These are phyloP conservation scores for Talpa occidentalis DNA, from an alignment of 2,113 vertebrate species.

Conservation along the genomic window DNA sequence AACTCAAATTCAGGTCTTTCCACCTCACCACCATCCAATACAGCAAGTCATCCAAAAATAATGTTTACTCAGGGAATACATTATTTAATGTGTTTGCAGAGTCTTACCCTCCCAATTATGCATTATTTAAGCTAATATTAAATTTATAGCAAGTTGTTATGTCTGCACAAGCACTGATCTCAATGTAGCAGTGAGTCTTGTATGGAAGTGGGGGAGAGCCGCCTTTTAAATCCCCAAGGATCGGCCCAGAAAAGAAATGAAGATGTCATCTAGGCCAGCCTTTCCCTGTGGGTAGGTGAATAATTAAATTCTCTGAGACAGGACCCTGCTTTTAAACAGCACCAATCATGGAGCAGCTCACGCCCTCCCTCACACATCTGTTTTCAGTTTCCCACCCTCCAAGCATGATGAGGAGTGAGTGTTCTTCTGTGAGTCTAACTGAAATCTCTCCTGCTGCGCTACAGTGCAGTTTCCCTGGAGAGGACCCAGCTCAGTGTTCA, in stretches of 20 bases:
- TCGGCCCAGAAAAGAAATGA: slow-evolving; percentile 23
- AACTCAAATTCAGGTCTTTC: not conserved
- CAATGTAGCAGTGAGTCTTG: not conserved
- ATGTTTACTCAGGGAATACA: slow-evolving; percentile 67
- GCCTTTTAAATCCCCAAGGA: slow-evolving; percentile 42
- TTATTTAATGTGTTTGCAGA: slow-evolving; percentile 74
- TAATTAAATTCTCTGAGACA: not conserved
- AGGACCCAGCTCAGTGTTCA: not conserved
- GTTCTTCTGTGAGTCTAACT: slow-evolving; percentile 47
- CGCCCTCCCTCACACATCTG: not conserved
- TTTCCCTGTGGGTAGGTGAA: not conserved
- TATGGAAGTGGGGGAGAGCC: not conserved
- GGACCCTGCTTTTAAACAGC: not conserved
- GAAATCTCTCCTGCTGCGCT: slow-evolving; percentile 51
- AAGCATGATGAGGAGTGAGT: not conserved
- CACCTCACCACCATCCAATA: slow-evolving; percentile 28
- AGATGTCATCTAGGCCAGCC: slow-evolving; percentile 30
- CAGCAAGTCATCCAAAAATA: slow-evolving; percentile 53
- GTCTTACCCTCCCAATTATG: slow-evolving; percentile 67
- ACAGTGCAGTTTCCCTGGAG: not conserved
- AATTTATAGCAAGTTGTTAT: slow-evolving; percentile 67
- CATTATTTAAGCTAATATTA: slow-evolving; percentile 77
- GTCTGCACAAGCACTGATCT: slow-evolving; percentile 54
- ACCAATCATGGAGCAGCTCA: not conserved
- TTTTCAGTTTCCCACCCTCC: not conserved